Base-by-base conservation (phyloP, 2,888 invertebrate species). In the Urechis unicinctus region DNA sequence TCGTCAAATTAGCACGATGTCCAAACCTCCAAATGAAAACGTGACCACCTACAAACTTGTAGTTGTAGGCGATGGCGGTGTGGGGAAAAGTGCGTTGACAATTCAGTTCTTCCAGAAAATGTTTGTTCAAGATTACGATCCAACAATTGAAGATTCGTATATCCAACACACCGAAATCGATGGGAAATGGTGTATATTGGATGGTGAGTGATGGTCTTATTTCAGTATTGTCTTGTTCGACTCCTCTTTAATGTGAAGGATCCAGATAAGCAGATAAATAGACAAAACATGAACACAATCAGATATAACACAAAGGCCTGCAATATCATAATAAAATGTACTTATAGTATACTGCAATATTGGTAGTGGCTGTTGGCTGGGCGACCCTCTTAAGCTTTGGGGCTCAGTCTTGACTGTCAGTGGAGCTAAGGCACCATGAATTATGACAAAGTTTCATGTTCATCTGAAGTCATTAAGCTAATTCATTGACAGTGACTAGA, bases 41-140 rank as follows among this genome's bases (percentile, higher is more conserved):
- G 68, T 81, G 49, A 75, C 79, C 22, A 81, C 82, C 2, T 90
- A 90, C 73, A 93, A 92, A 78, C 78, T 93, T 72, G 93, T 93
- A 60, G 93, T 94, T 61, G 91, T 93, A 24, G 93, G 93, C 3
- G 92, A 92, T 79, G 94, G 93, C 62, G 93, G 93, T 64, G 93
- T 94, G 55, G 93, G 93, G 62, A 94, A 94, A 81, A 90, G 90
- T 69, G 91, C 92, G n/a, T 85, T 94, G 68, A 94, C 94, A n/a
- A 93, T 77, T 47, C 77, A 94, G 81, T 91, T 91, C 81, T 93
- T 94, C 79, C 93, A 94, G 80, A 91, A 91, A 78, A 82, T 92
- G 71, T 94, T 94, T 77, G 90, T 93, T 60, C 90, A 91, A 0
- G 93, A 93, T 78, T 94, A 94, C 72, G 94, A 94, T 80, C 94